Percentiles rank a stretch among this genome's conserved stretches.
Conservation (phyloP, 1,140 invertebrate species). For the Zaprionus africanus region DNA sequence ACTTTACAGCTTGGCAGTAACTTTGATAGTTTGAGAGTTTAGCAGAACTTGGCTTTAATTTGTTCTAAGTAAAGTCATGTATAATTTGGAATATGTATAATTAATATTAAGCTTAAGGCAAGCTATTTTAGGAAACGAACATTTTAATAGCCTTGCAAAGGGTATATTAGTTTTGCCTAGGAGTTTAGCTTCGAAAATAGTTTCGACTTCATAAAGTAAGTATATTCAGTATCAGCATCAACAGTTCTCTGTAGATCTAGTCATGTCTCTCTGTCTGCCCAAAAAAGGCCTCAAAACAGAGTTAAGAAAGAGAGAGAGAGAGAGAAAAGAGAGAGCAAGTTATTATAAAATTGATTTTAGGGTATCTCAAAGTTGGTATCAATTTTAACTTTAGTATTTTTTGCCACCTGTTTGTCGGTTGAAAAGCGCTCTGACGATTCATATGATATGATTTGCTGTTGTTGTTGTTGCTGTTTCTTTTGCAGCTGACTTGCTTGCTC, state of each 20-base stretch:
- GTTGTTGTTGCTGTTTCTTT: constrained; percentile 2
- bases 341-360: neutral
- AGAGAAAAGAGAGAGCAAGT: neutral
- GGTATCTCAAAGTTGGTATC: neutral
- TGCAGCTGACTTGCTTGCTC: neutral
- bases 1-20: no score
- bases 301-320: neutral
- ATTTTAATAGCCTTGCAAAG: no score
- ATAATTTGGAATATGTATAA: neutral
- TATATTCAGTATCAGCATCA: no score
- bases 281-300: no score
- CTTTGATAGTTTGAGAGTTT: no score
- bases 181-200: no score
- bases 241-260: no score
- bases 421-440: neutral
- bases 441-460: neutral
- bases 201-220: no score
- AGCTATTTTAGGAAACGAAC: no score
- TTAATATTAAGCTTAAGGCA: no score
- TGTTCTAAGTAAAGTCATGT: neutral
- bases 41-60: neutral
- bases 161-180: no score
- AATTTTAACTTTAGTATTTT: neutral
- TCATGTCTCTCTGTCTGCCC: no score
- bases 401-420: neutral